Percentiles rank a stretch among this genome's conserved stretches.
These are phyloP conservation scores for Paramisgurnus dabryanus DNA, from an alignment of 2,113 vertebrate species.

Conservation along the genomic window DNA sequence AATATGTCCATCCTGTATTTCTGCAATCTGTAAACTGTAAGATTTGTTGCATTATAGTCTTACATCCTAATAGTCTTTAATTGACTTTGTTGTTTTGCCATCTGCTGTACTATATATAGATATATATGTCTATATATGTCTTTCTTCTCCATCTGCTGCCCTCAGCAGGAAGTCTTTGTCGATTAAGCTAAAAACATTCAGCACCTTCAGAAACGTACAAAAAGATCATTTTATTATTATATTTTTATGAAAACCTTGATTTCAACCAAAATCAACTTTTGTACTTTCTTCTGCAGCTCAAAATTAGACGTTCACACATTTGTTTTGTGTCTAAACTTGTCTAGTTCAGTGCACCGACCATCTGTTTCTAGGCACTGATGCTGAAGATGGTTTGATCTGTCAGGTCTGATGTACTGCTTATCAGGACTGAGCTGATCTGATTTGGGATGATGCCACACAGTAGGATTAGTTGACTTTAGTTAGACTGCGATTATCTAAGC, in stretches of 20 bases:
- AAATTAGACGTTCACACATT: background rate
- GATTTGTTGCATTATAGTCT: background rate
- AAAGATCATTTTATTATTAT: too few relatives aligned
- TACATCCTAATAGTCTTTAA: background rate
- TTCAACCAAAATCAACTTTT: too few relatives aligned
- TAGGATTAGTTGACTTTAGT: constrained; percentile 57
- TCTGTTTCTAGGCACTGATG: background rate
- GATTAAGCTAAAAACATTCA: too few relatives aligned
- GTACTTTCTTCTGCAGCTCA: too few relatives aligned
- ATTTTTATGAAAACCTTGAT: too few relatives aligned
- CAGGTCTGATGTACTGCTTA: background rate
- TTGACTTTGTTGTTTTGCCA: too few relatives aligned
- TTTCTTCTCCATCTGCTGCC: too few relatives aligned
- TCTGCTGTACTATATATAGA: too few relatives aligned
- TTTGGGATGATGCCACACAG: constrained; percentile 47
- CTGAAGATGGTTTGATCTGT: background rate
- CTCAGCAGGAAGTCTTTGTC: too few relatives aligned
- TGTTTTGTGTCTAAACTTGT: background rate
- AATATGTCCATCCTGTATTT: background rate
- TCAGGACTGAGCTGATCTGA: constrained; percentile 54
- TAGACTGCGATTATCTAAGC: constrained; percentile 53
- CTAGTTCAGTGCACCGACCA: background rate
- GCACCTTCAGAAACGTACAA: too few relatives aligned
- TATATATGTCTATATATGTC: too few relatives aligned
- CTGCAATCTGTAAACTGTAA: background rate